Conservation (phyloP, 2,113 vertebrate genomes). For the Saimiri boliviensis region DNA sequence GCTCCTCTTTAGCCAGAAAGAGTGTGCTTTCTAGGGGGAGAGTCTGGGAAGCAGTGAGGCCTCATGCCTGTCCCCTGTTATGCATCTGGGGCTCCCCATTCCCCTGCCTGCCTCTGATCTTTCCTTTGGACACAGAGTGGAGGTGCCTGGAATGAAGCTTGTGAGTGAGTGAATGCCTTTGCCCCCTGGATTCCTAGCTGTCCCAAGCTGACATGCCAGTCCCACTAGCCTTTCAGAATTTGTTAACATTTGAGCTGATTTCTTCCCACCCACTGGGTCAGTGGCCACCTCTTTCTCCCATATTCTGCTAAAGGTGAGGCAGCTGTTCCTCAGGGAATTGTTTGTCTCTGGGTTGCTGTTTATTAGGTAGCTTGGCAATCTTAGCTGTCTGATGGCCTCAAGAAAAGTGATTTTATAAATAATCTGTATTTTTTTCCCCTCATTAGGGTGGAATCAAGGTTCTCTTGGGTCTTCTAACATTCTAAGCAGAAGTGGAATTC, state of each 20-base stretch:
- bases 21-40: neutral
- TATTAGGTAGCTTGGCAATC: no score
- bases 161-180: accelerated
- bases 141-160: neutral
- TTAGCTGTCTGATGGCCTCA: neutral
- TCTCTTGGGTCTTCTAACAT: neutral
- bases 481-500: neutral
- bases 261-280: neutral
- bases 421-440: neutral
- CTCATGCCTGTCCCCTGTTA: neutral
- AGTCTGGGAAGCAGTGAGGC: neutral
- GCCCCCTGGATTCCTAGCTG: neutral
- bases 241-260: neutral
- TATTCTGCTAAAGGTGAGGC: neutral
- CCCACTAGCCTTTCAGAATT: neutral
- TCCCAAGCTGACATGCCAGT: neutral
- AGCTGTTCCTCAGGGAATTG: neutral
- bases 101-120: neutral
- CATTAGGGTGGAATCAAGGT: neutral
- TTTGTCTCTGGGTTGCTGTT: neutral
- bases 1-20: neutral
- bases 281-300: neutral
- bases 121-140: accelerated
- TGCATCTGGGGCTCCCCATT: neutral
- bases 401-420: neutral